Conservation (phyloP, 2,888 invertebrate genomes). For the Synanthedon formicaeformis region DNA sequence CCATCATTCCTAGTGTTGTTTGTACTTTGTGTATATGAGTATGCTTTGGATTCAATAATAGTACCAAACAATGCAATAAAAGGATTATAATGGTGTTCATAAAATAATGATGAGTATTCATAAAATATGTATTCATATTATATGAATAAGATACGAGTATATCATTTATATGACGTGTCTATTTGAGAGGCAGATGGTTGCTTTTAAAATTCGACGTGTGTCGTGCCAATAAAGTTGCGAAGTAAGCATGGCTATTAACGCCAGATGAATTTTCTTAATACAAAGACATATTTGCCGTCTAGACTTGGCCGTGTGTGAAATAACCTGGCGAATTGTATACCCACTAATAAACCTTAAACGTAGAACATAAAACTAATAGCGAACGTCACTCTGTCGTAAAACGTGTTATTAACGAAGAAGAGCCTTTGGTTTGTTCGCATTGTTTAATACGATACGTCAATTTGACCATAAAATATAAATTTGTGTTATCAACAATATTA, state of each 20-base stretch:
- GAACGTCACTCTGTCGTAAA: slow-evolving; percentile 57
- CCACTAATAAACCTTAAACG: slow-evolving; percentile 64
- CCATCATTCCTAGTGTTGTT: too few relatives aligned
- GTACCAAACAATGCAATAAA: too few relatives aligned
- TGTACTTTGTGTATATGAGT: too few relatives aligned
- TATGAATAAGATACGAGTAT: too few relatives aligned
- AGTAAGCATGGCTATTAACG: slow-evolving; percentile 11
- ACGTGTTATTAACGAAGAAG: slow-evolving; percentile 46
- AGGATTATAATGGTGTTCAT: too few relatives aligned
- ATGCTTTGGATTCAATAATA: too few relatives aligned
- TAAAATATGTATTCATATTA: too few relatives aligned
- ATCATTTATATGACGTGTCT: too few relatives aligned
- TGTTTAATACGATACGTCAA: slow-evolving; percentile 1
- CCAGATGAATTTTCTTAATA: slow-evolving; percentile 32
- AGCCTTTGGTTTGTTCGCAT: slow-evolving; percentile 14
- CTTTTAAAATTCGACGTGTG: slow-evolving; percentile 5
- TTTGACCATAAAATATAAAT: not conserved
- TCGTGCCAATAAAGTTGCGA: slow-evolving; percentile 10
- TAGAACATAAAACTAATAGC: slow-evolving; percentile 60
- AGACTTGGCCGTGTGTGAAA: slow-evolving; percentile 61
- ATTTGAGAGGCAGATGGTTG: not conserved
- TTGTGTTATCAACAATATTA: too few relatives aligned
- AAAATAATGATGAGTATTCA: too few relatives aligned
- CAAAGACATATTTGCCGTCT: slow-evolving; percentile 47
- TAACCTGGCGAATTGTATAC: slow-evolving; percentile 55